Evolutionary conservation across 2,888 invertebrate genomes (phyloP), one percentile per base, ranked within the genome.

Genomic region (Tubulanus polymorphus): DNA sequence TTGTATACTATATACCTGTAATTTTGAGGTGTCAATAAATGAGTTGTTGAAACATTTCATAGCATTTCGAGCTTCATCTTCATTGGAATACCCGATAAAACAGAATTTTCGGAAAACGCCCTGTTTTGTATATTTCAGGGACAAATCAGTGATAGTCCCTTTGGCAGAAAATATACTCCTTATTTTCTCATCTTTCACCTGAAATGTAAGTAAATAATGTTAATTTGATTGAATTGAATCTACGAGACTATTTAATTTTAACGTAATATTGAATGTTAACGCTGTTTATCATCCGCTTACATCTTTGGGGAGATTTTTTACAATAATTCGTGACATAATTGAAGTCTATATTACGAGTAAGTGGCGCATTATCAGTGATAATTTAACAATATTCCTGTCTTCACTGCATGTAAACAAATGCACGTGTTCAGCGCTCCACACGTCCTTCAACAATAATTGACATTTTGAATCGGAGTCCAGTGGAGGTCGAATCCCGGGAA

Each of bases 21-120:
- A 88, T 81, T 85, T 88, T 70, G 85, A 86, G 1, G 92, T 89
- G 65, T 89, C 88, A 51, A 97, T 86, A 74, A 86, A 95, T 1
- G 90, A 87, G 56, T 90, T 88, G 79, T 97, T 84, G 64, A 93
- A 91, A 72, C 87, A 86, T 20, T 88, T 82, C 30, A 87, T 82
- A 0, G 96, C 96, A 30, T 82, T 83, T 48, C 84, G 73, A 0
- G 93, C 95, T 72, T 91, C 88, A 48, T 87, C 85, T 60, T 88
- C 89, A 25, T 83, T 86, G 72, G 90, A 87, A 78, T 86, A 97
- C 6, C 97, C 97, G 66, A 99, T 82, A 74, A 97, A 97, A 3
- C 88, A 93, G 81, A 97, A 97, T 69, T 89, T 88, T 57, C 97
- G 84, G 76, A 97, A 97, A 73, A 87, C 87, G 8, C 96, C 95